Base-by-base conservation (phyloP, 1,140 invertebrate genomes). In the Stratiolaelaps scimitus region DNA sequence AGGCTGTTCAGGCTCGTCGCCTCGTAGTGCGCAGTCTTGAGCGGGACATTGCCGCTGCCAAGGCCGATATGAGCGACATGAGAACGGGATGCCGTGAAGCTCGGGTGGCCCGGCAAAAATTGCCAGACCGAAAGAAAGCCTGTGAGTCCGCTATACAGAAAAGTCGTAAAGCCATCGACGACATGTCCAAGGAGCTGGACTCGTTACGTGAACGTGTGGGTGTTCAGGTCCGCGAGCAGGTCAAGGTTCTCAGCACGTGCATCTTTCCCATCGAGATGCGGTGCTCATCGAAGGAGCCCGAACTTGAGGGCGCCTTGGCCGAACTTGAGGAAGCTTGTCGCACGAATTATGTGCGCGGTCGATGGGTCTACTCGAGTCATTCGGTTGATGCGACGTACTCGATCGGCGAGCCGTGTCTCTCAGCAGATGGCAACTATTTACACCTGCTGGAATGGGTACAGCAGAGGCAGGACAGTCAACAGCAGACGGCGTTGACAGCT, bases 341-440 rank as follows among this genome's bases (percentile, higher is more conserved):
- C 20, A 60, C 53, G 26, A 60, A 60, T 26, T 60, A 60, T 26
- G 34, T 60, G 4, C 53, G 53, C 20, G 53, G 53, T 34, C 26
- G 34, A 60, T 60, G 53, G 53, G 53, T 60, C 23, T 60, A 60
- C 23, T 60, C 53, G 10, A 60, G 34, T 26, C 53, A 34, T 60
- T 60, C 53, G 13, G 20, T 60, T 23, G 53, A 60, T 26, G 53
- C 26, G 20, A 29, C 53, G 15, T 60, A 60, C 34, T 19, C 20
- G 23, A 60, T 60, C 2, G 53, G 13, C 15, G 53, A 26, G 17
- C 53, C 53, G 26, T 26, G 53, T 23, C 34, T 60, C 17, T 34
- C 53, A 6, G 53, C 53, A 15, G 23, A 60, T 26, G 53, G 53
- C 23, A 26, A 60, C n/a, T 60, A 60, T 34, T 2, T 1, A 15